Conservation (phyloP, 2,888 invertebrate species). For the Hoplodrina blanda region DNA sequence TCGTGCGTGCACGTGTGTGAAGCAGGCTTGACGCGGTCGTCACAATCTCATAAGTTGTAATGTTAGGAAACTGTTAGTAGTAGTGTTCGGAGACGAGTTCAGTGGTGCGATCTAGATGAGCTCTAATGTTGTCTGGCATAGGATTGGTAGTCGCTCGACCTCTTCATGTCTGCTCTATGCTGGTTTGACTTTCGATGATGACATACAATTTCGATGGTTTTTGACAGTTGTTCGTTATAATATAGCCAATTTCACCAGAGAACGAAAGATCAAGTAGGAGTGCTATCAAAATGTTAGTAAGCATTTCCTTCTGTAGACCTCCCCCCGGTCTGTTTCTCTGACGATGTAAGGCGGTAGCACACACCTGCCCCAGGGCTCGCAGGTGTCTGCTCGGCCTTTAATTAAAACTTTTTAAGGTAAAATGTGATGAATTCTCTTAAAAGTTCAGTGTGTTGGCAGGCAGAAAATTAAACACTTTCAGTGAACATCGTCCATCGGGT, state of each 20-base stretch:
- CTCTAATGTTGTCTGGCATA: constrained; percentile 8
- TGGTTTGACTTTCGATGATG: background rate
- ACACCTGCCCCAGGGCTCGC: constrained; percentile 10
- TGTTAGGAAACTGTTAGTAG: constrained; percentile 13
- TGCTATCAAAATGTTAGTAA: background rate
- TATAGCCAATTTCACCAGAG: background rate
- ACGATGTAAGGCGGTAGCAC: constrained; percentile 19
- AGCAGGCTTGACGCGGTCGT: constrained; percentile 6
- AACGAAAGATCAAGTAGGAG: background rate
- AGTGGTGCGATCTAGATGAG: constrained; percentile 16
- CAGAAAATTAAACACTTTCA: constrained; percentile 8
- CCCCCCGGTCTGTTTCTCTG: background rate
- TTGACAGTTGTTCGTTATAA: background rate
- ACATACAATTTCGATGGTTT: background rate
- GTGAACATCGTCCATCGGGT: background rate
- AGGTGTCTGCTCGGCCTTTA: constrained; percentile 46
- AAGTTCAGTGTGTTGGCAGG: constrained; percentile 8
- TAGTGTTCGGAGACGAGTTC: constrained; percentile 10
- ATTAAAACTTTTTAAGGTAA: constrained; percentile 60
- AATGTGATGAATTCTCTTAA: constrained; percentile 33
- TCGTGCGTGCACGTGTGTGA: constrained; percentile 5
- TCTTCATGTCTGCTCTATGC: background rate
- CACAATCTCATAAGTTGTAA: constrained; percentile 17
- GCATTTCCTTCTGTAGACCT: background rate
- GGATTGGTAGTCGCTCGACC: background rate